Evolutionary conservation across 2,888 invertebrate genomes (phyloP).

Genomic region (Papilio gigon): DNA sequence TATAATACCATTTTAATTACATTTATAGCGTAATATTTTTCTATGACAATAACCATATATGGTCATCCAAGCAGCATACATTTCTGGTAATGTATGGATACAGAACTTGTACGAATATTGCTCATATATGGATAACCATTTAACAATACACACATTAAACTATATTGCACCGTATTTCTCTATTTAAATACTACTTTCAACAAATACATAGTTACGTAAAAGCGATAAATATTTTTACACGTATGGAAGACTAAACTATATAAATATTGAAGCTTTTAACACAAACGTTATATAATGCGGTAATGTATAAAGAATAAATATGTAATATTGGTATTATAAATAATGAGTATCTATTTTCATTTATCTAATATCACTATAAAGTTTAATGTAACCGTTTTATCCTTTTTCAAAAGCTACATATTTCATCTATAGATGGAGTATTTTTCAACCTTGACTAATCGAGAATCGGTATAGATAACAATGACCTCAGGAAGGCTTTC

Average conservation of each 20-base stretch:
- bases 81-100: too few relatives aligned
- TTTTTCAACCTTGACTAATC: too few relatives aligned
- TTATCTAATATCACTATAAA: constrained; percentile 3
- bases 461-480: too few relatives aligned
- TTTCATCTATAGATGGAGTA: too few relatives aligned
- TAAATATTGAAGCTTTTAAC: constrained; percentile 1
- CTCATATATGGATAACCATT: constrained; percentile 1
- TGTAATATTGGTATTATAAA: constrained; percentile 5
- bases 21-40: not conserved
- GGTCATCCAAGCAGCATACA: not conserved
- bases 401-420: too few relatives aligned
- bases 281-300: not conserved
- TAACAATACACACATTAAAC: constrained; percentile 12
- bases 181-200: not conserved
- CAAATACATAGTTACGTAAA: not conserved
- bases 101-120: not conserved
- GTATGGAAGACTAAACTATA: constrained; percentile 1
- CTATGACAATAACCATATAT: not conserved
- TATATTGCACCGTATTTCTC: constrained; percentile 45
- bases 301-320: constrained; percentile 6
- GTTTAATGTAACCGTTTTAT: not conserved
- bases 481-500: too few relatives aligned
- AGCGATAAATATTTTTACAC: not conserved
- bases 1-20: not conserved
- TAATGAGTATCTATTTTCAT: not conserved